Percentiles rank a stretch among this genome's conserved stretches.
Evolutionary conservation across 2,797 vertebrate genomes (phyloP).

Genomic region (Tachyglossus aculeatus): DNA sequence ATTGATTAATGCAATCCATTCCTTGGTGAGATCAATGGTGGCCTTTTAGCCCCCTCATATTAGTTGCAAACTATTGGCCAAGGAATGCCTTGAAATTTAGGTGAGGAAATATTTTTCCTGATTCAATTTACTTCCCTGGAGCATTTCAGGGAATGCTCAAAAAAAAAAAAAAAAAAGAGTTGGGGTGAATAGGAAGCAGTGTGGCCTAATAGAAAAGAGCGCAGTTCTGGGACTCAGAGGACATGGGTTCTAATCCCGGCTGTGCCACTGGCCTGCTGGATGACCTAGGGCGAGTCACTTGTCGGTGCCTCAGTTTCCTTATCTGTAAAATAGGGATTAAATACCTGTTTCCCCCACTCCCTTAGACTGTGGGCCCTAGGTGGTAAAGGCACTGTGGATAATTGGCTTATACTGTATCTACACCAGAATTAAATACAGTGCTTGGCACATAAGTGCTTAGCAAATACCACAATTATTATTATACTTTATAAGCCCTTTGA

Average conservation of each 20-base stretch:
- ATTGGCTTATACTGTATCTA: no score
- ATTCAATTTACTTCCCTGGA: neutral
- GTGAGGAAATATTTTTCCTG: conserved; percentile 26
- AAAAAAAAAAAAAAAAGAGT: conserved; percentile 10
- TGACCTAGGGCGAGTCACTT: neutral
- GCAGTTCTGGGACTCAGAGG: neutral
- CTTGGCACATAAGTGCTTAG: no score
- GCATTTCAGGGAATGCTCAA: no score
- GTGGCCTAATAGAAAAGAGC: neutral
- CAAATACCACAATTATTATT: no score
- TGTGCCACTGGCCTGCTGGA: neutral
- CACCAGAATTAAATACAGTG: no score
- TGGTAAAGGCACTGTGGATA: no score
- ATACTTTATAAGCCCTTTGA: no score
- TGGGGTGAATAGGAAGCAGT: no score
- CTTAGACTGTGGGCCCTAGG: no score
- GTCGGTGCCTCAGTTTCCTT: neutral
- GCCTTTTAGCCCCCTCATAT: conserved; percentile 19
- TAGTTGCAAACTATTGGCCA: conserved; percentile 25
- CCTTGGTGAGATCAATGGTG: neutral
- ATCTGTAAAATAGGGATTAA: neutral
- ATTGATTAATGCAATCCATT: neutral
- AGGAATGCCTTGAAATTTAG: conserved; percentile 37
- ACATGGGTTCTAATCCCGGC: neutral
- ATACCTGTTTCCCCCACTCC: no score